Percentiles rank a stretch among this genome's conserved stretches.
Evolutionary conservation across 1,140 invertebrate species (phyloP).

Genomic region (Penaeus vannamei): DNA sequence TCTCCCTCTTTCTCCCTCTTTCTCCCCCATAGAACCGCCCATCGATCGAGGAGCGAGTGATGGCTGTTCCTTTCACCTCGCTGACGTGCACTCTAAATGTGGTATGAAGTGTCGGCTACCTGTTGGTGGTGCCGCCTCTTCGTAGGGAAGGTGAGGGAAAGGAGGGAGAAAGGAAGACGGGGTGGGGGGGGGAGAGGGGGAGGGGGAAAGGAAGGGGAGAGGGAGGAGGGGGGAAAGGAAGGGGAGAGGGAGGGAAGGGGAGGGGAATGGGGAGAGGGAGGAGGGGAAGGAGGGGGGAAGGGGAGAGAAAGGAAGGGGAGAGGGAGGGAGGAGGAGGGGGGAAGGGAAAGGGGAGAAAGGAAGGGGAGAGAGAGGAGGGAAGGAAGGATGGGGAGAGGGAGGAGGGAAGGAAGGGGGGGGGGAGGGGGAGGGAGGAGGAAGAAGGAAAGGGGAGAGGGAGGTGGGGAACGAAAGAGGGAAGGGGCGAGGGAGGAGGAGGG

Average conservation of each 20-base stretch:
- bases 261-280: no score
- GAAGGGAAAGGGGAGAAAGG: neutral
- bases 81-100: neutral
- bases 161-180: neutral
- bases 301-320: neutral
- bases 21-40: no score
- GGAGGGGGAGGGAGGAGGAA: no score
- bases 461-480: neutral
- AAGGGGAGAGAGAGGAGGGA: no score
- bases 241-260: neutral
- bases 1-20: no score
- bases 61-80: no score
- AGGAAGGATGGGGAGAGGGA: neutral
- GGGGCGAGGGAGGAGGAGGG: conserved; percentile 9
- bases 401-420: neutral
- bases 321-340: neutral
- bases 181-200: neutral
- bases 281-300: neutral
- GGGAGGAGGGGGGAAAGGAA: neutral
- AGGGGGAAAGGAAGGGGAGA: neutral
- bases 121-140: neutral
- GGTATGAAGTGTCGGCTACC: neutral
- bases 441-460: neutral
- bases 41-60: no score
- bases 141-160: neutral